A percentile compares a stretch with the other conserved stretches of the same genome.
Evolutionary conservation across 2,888 invertebrate genomes (phyloP).

Genomic region (Bursaphelenchus okinawaensis): DNA sequence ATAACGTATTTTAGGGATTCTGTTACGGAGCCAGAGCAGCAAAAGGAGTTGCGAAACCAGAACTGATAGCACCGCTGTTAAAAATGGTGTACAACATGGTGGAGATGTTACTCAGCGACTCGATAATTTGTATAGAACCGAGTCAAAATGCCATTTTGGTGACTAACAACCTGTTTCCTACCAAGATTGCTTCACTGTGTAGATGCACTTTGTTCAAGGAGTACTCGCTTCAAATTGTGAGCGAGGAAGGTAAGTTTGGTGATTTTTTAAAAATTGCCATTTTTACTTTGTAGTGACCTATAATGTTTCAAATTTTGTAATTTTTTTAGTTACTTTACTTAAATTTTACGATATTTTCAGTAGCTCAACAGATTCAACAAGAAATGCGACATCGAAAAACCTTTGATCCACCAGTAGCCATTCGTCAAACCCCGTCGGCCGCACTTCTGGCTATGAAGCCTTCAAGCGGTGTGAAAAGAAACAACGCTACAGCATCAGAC

Average conservation of each 20-base stretch:
- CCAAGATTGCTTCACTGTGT: slow-evolving; percentile 33
- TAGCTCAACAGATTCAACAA: slow-evolving; percentile 17
- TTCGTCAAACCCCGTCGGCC: slow-evolving; percentile 32
- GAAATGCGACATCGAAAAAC: slow-evolving; percentile 31
- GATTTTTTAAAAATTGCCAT: background rate
- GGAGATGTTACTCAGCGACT: slow-evolving; percentile 23
- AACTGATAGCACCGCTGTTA: slow-evolving; percentile 22
- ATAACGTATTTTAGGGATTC: slow-evolving; percentile 20
- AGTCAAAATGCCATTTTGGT: slow-evolving; percentile 33
- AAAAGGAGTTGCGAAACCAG: slow-evolving; percentile 16
- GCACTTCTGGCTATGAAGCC: slow-evolving; percentile 39
- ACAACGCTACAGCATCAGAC: slow-evolving; percentile 28
- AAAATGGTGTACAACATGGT: slow-evolving; percentile 31
- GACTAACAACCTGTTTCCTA: slow-evolving; percentile 38
- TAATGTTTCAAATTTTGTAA: background rate
- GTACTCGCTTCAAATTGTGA: slow-evolving; percentile 27
- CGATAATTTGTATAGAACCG: slow-evolving; percentile 38
- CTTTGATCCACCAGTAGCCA: slow-evolving; percentile 27
- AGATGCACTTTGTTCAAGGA: slow-evolving; percentile 30
- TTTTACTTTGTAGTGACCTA: background rate
- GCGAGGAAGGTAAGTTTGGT: slow-evolving; percentile 4
- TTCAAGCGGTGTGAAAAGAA: slow-evolving; percentile 37
- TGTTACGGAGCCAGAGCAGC: slow-evolving; percentile 13
- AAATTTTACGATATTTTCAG: background rate
- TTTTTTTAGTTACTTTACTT: background rate